Evolutionary conservation across 2,888 invertebrate genomes (phyloP).

Genomic region (Salticus scenicus): DNA sequence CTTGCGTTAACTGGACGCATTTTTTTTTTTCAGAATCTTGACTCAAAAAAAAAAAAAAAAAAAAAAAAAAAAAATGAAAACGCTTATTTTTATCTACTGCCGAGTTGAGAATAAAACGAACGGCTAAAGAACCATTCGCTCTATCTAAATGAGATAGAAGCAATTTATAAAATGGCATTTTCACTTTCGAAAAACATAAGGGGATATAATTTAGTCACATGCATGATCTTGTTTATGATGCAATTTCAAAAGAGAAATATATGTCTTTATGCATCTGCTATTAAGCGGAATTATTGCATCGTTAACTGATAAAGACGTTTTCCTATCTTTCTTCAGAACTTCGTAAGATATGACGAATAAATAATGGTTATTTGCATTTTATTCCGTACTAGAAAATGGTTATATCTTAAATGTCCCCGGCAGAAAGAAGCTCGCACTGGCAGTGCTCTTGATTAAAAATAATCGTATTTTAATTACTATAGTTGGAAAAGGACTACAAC

Average conservation of each 20-base stretch:
- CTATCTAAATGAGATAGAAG: constrained; percentile 10
- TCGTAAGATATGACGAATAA: neutral
- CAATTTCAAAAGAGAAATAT: neutral
- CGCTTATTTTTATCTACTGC: neutral
- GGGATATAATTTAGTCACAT: neutral
- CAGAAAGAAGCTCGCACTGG: too few relatives aligned
- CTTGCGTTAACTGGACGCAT: neutral
- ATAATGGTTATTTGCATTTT: too few relatives aligned
- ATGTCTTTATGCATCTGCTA: neutral
- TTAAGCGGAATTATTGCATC: neutral
- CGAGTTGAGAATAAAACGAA: neutral
- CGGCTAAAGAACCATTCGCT: neutral
- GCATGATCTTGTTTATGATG: neutral
- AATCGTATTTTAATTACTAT: too few relatives aligned
- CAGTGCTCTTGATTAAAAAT: too few relatives aligned
- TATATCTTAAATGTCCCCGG: too few relatives aligned
- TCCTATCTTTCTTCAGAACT: neutral
- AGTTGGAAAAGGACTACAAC: too few relatives aligned
- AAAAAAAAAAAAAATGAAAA: neutral
- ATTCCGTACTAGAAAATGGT: too few relatives aligned
- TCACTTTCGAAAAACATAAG: neutral
- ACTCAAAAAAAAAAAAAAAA: neutral
- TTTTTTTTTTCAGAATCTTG: neutral
- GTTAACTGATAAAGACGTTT: neutral
- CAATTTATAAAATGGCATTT: neutral